Percentiles rank a stretch among this genome's conserved stretches.
These are phyloP conservation scores for Macrotus californicus DNA, from an alignment of 2,113 vertebrate genomes.

Conservation along the genomic window DNA sequence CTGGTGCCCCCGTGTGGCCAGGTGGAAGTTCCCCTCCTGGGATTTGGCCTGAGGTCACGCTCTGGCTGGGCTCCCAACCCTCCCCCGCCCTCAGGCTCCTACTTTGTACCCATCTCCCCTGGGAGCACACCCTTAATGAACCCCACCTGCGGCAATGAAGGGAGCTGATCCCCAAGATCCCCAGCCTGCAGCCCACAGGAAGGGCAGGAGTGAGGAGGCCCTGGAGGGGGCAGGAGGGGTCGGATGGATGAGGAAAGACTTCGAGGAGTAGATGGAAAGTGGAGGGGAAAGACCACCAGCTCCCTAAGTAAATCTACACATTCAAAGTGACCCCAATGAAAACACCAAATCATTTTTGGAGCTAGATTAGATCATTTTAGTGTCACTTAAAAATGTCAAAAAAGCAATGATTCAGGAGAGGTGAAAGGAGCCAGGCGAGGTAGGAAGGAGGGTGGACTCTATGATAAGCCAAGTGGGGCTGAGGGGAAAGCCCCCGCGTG, in stretches of 20 bases:
- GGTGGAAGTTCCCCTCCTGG: not conserved
- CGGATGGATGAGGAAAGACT: not conserved
- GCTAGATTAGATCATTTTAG: not conserved
- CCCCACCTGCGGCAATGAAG: not conserved
- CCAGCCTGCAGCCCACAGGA: not conserved
- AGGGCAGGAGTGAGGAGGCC: no score
- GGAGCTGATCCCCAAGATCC: not conserved
- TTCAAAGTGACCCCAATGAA: not conserved
- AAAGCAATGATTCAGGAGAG: not conserved
- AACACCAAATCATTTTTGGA: not conserved
- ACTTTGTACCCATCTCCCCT: not conserved
- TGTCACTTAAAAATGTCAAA: not conserved
- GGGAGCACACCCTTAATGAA: not conserved
- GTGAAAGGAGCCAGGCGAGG: not conserved
- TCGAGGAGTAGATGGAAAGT: not conserved
- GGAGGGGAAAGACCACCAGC: not conserved
- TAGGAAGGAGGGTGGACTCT: not conserved
- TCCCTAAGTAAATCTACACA: not conserved
- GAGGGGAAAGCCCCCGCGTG: rapidly evolving
- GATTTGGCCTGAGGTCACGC: not conserved
- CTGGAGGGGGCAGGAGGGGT: not conserved
- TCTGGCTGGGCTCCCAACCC: not conserved
- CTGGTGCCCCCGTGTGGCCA: not conserved
- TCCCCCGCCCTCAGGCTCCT: not conserved
- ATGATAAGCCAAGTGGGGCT: not conserved